Percentiles rank a stretch among this genome's conserved stretches.
Evolutionary conservation across 1,140 invertebrate genomes (phyloP).

Genomic region (Chrysopa pallens): DNA sequence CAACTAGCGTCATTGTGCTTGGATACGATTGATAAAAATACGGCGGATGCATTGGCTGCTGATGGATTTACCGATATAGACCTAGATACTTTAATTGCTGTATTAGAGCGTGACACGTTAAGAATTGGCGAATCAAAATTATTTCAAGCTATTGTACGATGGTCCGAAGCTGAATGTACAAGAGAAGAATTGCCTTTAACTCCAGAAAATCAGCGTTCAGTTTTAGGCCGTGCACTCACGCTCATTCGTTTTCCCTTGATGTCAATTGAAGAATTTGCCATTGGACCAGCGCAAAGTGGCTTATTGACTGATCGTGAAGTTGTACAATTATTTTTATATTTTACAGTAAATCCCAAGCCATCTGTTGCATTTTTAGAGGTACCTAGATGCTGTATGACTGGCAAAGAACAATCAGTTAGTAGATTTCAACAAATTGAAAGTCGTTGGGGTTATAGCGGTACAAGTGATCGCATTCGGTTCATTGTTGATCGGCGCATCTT

Average conservation of each 20-base stretch:
- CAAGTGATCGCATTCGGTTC: constrained; percentile 71
- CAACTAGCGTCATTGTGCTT: constrained; percentile 61
- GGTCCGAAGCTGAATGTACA: constrained; percentile 65
- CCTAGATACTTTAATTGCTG: constrained; percentile 58
- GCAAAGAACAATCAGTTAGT: constrained; percentile 64
- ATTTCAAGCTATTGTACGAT: constrained; percentile 52
- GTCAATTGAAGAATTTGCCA: constrained; percentile 75
- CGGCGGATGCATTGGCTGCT: constrained; percentile 58
- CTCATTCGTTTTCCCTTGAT: constrained; percentile 74
- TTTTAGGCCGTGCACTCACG: constrained; percentile 47
- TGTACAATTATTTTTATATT: constrained; percentile 67
- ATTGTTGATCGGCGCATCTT: constrained; percentile 67
- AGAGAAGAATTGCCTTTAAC: constrained; percentile 42
- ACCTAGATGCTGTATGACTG: constrained; percentile 64
- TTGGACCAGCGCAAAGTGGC: constrained; percentile 56
- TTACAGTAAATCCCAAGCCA: constrained; percentile 60
- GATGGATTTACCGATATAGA: constrained; percentile 83
- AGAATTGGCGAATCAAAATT: constrained; percentile 66
- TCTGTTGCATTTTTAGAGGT: constrained; percentile 50
- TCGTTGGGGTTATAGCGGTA: constrained; percentile 77
- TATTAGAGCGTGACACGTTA: constrained; percentile 68
- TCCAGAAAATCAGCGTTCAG: constrained; percentile 50
- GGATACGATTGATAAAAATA: constrained; percentile 75
- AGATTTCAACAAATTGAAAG: constrained; percentile 67
- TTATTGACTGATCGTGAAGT: constrained; percentile 56